Evolutionary conservation across 2,797 vertebrate species (phyloP), one percentile per base, ranked within the genome.

Genomic region (Spinus pinus): DNA sequence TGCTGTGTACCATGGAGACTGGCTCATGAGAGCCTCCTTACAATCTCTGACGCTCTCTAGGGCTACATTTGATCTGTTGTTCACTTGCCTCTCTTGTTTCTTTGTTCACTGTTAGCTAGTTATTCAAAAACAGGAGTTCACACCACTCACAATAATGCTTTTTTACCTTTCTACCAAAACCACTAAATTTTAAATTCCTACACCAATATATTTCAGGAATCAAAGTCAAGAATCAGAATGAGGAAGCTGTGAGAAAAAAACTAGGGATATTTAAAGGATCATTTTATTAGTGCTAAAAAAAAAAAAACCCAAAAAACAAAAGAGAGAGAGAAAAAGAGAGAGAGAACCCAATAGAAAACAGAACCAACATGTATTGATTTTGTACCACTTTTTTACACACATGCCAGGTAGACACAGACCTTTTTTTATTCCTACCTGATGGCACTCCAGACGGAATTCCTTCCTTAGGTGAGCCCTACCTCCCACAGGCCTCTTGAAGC

Each of bases 351-450:
- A 71, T 13, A 44, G 64, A 90, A 70, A 90, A 73, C 14, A 44
- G 61, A 90, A 70, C 16, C 44, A 87, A 56, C 53, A 85, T 53
- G 27, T 81, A 53, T 86, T 94, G 57, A 73, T 37, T n/a, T 82
- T 51, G 51, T 47, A 86, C n/a, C 90, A 65, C 86, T 94, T 95
- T 95, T 92, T 93, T 94, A 90, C n/a, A 67, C 47, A 72, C 49
- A 28, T 84, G 74, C 64, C 85, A 77, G 41, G 74, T 86, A 96
- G 88, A 82, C 51, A 69, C 35, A 85, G 8, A 37, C 30, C 30
- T 33, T 39, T 71, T 33, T 94, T 65, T 82, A 47, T 62, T 51
- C 7, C 24, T 66, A 66, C 71, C 1, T 93, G 66, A 95, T 50
- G 64, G 73, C 84, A 95, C 47, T 17, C 49, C 81, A 95, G 94